Percentiles rank a stretch among this genome's conserved stretches.
phyloP scores from a whole-genome alignment of 2,888 invertebrate species.

The Drosophila tripunctata region DNA sequence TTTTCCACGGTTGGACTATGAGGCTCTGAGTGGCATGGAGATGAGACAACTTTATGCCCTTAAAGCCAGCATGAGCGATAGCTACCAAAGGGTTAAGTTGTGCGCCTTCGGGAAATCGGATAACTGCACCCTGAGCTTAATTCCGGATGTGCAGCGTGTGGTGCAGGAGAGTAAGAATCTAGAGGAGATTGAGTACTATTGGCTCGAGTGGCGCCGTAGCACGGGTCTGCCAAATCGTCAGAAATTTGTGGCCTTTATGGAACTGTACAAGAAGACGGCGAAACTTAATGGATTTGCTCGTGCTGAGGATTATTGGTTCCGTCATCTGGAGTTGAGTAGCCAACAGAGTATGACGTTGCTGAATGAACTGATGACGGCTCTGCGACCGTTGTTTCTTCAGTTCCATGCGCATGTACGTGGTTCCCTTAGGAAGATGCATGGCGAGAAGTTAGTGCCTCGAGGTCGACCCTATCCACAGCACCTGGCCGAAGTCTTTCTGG shows the following conservation, averaged over 20 bases:
- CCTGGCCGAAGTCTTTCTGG: slow-evolving; percentile 80
- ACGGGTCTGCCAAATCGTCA: slow-evolving; percentile 68
- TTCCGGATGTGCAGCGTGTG: slow-evolving; percentile 85
- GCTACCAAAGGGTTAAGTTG: slow-evolving; percentile 90
- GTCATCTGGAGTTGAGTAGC: slow-evolving; percentile 86
- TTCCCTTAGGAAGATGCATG: slow-evolving; percentile 71
- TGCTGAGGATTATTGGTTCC: slow-evolving; percentile 89
- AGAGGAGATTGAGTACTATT: slow-evolving; percentile 81
- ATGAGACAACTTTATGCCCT: slow-evolving; percentile 86
- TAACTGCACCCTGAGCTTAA: slow-evolving; percentile 89
- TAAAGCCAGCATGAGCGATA: slow-evolving; percentile 89
- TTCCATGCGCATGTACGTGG: slow-evolving; percentile 82
- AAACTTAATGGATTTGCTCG: slow-evolving; percentile 70
- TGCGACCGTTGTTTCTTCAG: slow-evolving; percentile 79
- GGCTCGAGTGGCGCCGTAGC: slow-evolving; percentile 81
- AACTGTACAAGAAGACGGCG: slow-evolving; percentile 80
- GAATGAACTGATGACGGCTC: slow-evolving; percentile 62
- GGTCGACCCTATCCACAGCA: slow-evolving; percentile 81
- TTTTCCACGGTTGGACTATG: slow-evolving; percentile 89
- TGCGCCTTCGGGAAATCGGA: slow-evolving; percentile 87
- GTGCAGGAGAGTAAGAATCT: slow-evolving; percentile 72
- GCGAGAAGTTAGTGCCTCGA: slow-evolving; percentile 60
- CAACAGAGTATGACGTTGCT: slow-evolving; percentile 70
- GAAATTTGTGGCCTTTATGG: slow-evolving; percentile 75
- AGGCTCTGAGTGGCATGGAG: slow-evolving; percentile 88